Conservation (phyloP, 2,113 vertebrate genomes). For the Oxyruncus cristatus region DNA sequence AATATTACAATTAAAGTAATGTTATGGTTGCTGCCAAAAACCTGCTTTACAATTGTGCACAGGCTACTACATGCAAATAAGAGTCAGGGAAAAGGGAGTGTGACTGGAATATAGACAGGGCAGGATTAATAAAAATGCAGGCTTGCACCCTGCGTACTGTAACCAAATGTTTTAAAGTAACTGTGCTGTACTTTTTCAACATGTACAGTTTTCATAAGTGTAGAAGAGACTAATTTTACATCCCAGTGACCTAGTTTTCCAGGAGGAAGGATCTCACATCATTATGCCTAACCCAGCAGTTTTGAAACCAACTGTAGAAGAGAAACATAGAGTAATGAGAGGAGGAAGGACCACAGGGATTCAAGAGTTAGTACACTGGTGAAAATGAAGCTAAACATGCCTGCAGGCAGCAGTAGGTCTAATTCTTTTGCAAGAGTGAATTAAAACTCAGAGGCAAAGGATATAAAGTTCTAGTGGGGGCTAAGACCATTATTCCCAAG, state of each 20-base stretch:
- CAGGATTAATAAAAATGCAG: neutral
- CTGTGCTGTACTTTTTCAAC: neutral
- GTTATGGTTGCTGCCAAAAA: neutral
- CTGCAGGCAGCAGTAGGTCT: neutral
- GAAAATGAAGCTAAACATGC: slow-evolving; percentile 8
- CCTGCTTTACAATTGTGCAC: neutral
- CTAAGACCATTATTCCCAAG: neutral
- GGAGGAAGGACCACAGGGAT: neutral
- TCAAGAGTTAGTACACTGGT: neutral
- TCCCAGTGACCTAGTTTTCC: slow-evolving; percentile 4
- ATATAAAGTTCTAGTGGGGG: neutral
- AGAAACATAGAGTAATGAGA: neutral
- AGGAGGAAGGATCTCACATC: neutral
- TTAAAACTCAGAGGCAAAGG: neutral
- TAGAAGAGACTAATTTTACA: neutral
- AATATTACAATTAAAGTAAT: neutral
- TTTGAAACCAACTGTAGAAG: neutral
- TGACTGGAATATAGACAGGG: neutral
- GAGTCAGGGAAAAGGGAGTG: neutral
- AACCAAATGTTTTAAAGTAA: neutral
- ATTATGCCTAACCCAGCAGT: neutral
- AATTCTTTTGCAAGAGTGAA: neutral
- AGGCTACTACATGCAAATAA: neutral
- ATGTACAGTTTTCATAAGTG: neutral
- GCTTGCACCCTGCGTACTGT: neutral